Base-by-base conservation (phyloP, 2,113 vertebrate species). In the Corvus hawaiiensis region DNA sequence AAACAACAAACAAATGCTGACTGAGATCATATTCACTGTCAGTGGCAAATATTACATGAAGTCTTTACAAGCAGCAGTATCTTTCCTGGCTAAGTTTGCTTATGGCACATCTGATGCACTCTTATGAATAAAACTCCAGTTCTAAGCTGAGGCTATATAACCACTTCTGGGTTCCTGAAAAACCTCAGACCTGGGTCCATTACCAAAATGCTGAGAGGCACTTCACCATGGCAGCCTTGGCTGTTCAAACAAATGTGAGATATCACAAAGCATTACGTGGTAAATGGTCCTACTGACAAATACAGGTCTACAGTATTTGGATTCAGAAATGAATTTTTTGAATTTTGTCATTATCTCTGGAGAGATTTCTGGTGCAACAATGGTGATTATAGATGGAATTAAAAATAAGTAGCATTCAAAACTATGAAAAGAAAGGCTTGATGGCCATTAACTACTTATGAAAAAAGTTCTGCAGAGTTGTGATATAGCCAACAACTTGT, bases 391-490 rank as follows among this genome's bases (percentile, higher is more conserved):
- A 82, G 71, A 92, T 92, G 84, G 56, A 95, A 89, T 87, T 69
- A 67, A 94, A 97, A 90, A 69, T 61, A 96, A 95, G 86, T 79
- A 96, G 4, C 58, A 72, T 94, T 94, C 73, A 87, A 89, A 95
- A 64, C 56, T 58, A 85, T 80, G 80, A 93, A 94, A 97, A 91
- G 75, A 94, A 95, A 96, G 94, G 48, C 61, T 94, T 87, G 91
- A 94, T 96, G 74, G 87, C 77, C 71, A 96, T 97, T 97, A 98
- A 87, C 55, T 92, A 74, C 90, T 97, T 96, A 97, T 91, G 91
- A 91, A 96, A 95, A 94, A 97, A 96, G 94, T 97, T 98, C 93
- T 97, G 35, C 67, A 74, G 82, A 85, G 84, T 79, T 33, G 30
- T 91, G 90, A 95, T 86, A 86, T 58, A 97, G 81, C 48, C 71